Evolutionary conservation across 2,888 invertebrate genomes (phyloP), one percentile per base, ranked within the genome.

Genomic region (Spilarctia lutea): DNA sequence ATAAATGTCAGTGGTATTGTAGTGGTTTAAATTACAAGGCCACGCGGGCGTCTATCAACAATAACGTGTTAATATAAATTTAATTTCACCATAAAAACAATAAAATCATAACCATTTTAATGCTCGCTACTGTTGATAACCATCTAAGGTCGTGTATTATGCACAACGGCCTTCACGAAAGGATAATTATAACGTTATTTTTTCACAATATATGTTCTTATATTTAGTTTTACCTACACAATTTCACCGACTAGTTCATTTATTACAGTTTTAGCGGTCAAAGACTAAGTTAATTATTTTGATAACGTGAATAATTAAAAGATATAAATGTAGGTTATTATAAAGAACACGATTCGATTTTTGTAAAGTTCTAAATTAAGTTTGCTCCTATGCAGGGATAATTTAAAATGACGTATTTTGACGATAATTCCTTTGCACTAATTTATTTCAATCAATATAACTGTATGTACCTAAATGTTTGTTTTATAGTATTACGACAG

Each of bases 101-200:
- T 33, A 45, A 71, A 71, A 48, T 30, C 27, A 30, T 63, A 30
- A 30, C 63, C 39, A 39, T 69, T 70, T 30, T 56, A 56, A 45
- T 45, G 11, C 56, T 10, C 10, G 30, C 30, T 30, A 45, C 56
- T 24, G n/a, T 75, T 82, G 83, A 85, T 85, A 81, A 80, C 1
- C 42, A 83, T 83, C 78, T 78, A 79, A 84, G 84, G 85, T 81
- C 85, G 68, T 76, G 84, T 83, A 76, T 85, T 83, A 85, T 85
- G 81, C 80, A 81, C 78, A 76, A 73, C 69, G 72, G 24, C 71
- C 68, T 77, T 75, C 85, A 85, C 82, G 77, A 82, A 82, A 71
- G 73, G 65, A 77, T 68, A 85, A 84, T 85, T 85, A 85, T 81
- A 85, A 85, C 79, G 86, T 82, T 87, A 82, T 88, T 87, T 86